These are phyloP conservation scores for Maccullochella peelii DNA, from an alignment of 2,113 vertebrate genomes.

Conservation along the genomic window DNA sequence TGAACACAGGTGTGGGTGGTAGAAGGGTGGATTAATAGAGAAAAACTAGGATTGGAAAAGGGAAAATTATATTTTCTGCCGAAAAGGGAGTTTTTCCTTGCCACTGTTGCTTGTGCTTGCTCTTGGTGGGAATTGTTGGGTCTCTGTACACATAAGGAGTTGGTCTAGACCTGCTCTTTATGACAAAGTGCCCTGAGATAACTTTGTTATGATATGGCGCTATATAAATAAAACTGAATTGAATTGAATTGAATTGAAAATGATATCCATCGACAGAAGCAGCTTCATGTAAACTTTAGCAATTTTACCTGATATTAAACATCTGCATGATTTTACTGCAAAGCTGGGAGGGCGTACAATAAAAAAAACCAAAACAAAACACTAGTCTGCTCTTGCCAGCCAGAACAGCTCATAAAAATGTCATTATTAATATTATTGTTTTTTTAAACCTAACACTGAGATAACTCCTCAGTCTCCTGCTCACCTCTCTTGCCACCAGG, in stretches of 20 bases:
- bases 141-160: too few species aligned
- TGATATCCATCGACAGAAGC: not conserved
- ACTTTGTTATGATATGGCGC: too few species aligned
- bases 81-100: too few species aligned
- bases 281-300: constrained; percentile 11
- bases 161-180: too few species aligned
- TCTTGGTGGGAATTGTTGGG: too few species aligned
- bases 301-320: constrained; percentile 28
- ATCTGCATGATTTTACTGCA: constrained; percentile 4
- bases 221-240: too few species aligned
- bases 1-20: constrained; percentile 13
- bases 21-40: not conserved
- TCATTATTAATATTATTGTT: constrained; percentile 13
- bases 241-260: too few species aligned
- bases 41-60: not conserved
- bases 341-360: constrained; percentile 22
- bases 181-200: too few species aligned
- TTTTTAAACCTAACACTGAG: constrained; percentile 28
- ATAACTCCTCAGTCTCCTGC: constrained; percentile 18
- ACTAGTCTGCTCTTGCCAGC: not conserved
- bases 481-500: constrained; percentile 38
- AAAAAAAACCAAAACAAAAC: constrained; percentile 13
- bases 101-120: too few species aligned
- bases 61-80: not conserved
- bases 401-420: constrained; percentile 51